phyloP scores from a whole-genome alignment of 2,888 invertebrate species.

The Eubasilissa splendida region DNA sequence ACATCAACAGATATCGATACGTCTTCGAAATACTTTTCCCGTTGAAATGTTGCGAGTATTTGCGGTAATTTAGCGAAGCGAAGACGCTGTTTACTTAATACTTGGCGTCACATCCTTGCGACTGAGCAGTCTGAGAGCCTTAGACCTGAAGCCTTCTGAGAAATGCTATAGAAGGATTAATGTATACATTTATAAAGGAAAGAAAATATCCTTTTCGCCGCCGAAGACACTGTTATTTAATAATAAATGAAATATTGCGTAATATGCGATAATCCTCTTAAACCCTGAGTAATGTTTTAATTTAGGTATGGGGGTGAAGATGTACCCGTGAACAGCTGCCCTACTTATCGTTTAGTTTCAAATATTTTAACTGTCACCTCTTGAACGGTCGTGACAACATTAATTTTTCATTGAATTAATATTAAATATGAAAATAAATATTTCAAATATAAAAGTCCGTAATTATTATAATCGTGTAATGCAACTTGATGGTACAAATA shows the following conservation, averaged over 20 bases:
- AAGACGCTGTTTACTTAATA: slow-evolving; percentile 21
- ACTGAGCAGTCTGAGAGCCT: neutral
- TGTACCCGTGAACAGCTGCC: neutral
- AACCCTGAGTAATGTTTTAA: slow-evolving; percentile 37
- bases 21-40: neutral
- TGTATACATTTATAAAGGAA: slow-evolving; percentile 35
- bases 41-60: slow-evolving; percentile 9
- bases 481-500: too few relatives aligned
- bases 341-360: neutral
- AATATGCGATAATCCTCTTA: slow-evolving; percentile 33
- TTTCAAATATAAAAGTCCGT: neutral
- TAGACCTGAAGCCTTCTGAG: neutral
- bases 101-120: neutral
- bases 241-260: slow-evolving; percentile 36
- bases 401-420: neutral
- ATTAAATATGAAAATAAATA: neutral
- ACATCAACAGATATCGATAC: neutral
- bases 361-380: neutral
- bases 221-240: slow-evolving; percentile 29
- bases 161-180: slow-evolving; percentile 38
- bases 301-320: neutral
- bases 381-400: neutral
- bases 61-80: slow-evolving; percentile 13
- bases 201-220: slow-evolving; percentile 32
- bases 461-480: too few relatives aligned